A percentile compares a stretch with the other conserved stretches of the same genome.
Evolutionary conservation across 2,113 vertebrate genomes (phyloP).

Genomic region (Odocoileus virginianus): DNA sequence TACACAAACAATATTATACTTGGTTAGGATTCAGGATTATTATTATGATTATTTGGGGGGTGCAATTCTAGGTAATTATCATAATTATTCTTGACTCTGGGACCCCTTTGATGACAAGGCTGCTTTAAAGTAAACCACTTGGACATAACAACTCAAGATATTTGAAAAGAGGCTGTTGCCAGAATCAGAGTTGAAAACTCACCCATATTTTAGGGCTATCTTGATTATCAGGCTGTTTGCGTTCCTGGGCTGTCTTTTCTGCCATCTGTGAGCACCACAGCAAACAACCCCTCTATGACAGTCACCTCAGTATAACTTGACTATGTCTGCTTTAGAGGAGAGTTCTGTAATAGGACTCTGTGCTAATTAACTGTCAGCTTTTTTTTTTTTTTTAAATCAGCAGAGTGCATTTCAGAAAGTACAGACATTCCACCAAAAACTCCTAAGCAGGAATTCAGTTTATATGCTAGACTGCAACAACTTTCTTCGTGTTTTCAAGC

Average conservation of each 20-base stretch:
- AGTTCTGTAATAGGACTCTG: constrained; percentile 48
- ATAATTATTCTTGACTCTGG: constrained; percentile 67
- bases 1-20: constrained; percentile 61
- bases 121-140: constrained; percentile 66
- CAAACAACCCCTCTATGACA: constrained; percentile 63
- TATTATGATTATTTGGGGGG: constrained; percentile 65
- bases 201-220: constrained; percentile 45
- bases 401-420: constrained; percentile 31
- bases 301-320: constrained; percentile 59
- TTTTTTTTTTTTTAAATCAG: constrained; percentile 48
- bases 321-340: constrained; percentile 57
- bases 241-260: constrained; percentile 50
- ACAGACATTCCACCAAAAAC: constrained; percentile 48
- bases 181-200: constrained; percentile 18
- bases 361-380: constrained; percentile 73
- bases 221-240: constrained; percentile 68
- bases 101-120: constrained; percentile 57
- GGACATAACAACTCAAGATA: constrained; percentile 65
- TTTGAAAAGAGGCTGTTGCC: constrained; percentile 64
- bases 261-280: constrained; percentile 58
- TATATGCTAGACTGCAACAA: constrained; percentile 26
- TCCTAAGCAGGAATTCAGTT: constrained; percentile 33
- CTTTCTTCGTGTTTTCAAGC: background rate
- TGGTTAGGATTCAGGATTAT: constrained; percentile 60
- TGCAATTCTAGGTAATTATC: constrained; percentile 63